Base-by-base conservation (phyloP, 2,888 invertebrate species). In the Heliconius hortense region DNA sequence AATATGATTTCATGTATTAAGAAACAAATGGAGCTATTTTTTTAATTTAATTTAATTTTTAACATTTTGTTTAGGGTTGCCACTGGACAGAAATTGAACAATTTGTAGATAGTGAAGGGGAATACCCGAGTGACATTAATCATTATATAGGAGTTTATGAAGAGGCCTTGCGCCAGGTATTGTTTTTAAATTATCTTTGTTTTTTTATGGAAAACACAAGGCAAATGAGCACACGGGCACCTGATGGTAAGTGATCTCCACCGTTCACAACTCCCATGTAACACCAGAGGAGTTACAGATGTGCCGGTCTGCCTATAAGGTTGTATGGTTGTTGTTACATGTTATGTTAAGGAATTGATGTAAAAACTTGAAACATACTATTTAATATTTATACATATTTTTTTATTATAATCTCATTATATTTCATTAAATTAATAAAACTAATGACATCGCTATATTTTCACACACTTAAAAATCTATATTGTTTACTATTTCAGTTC, bases 31-130 rank as follows among this genome's bases (percentile, higher is more conserved):
- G 48, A 43, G 8, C 7, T 35, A 43, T 43, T 35, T 66, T 18
- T n/a, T n/a, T n/a, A n/a, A n/a, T n/a, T n/a, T n/a, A n/a, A n/a
- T 60, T 67, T 74, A 62, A 73, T 80, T 85, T 84, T 59, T 13
- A 13, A 59, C 13, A 24, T 24, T 24, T 60, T 24, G 26, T 56
- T 24, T 75, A 94, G 94, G 90, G 90, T 56, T 86, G 82, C 78
- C 93, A 93, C 76, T 93, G 93, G 90, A 79, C 84, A 78, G 89
- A 91, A 78, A 88, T 90, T 78, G 89, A 92, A 82, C 88, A 90
- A 76, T 90, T 83, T 86, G 82, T 87, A 63, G 82, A 88, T 79
- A 84, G 86, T 72, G 86, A 88, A 56, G 82, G 78, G 4, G 76
- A 82, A 75, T 89, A 87, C 80, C 86, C 92, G 2, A 82, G 85